Base-by-base conservation (phyloP, 2,888 invertebrate species). In the Cosmorhoe ocellata region DNA sequence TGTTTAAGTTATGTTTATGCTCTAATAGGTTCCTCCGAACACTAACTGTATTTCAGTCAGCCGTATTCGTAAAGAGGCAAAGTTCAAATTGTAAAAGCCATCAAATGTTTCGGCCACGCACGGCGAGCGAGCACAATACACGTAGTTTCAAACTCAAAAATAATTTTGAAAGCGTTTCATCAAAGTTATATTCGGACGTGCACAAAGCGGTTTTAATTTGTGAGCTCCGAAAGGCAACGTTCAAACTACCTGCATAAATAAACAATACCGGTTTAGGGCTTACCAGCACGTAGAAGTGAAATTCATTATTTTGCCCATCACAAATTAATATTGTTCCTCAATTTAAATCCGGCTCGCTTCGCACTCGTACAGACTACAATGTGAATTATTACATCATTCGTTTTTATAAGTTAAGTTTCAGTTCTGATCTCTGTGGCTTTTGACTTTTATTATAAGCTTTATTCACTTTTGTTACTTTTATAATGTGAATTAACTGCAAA, bases 201-300 rank as follows among this genome's bases (percentile, higher is more conserved):
- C 51, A 51, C 40, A 50, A 49, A 59, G 46, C 50, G 28, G 47
- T 47, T 52, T 59, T 51, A 44, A 56, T 56, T 47, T 45, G 22
- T 32, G 34, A 39, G 49, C 13, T 50, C 44, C 39, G 46, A 48
- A 28, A 38, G 42, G 37, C 37, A 14, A 38, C 24, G 38, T 13
- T 38, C 39, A 37, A 36, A 36, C 47, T 31, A 41, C 34, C 33
- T 46, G 33, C 39, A 33, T 37, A 18, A 45, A 42, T 37, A 45
- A 37, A 38, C 37, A 31, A 30, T 24, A 7, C 30, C 8, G 28
- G 28, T n/a, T 18, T 11, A 27, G 10, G 10, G 10, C n/a, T 10
- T 11, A 24, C 22, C 7, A 24, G 10, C 11, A 2, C 22, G 8
- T 30, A 44, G 36, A 44, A 9, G 10, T 34, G 34, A 36, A 43